A percentile compares a stretch with the other conserved stretches of the same genome.
These are phyloP conservation scores for Eriocheir sinensis DNA, from an alignment of 1,140 invertebrate genomes.

Conservation along the genomic window DNA sequence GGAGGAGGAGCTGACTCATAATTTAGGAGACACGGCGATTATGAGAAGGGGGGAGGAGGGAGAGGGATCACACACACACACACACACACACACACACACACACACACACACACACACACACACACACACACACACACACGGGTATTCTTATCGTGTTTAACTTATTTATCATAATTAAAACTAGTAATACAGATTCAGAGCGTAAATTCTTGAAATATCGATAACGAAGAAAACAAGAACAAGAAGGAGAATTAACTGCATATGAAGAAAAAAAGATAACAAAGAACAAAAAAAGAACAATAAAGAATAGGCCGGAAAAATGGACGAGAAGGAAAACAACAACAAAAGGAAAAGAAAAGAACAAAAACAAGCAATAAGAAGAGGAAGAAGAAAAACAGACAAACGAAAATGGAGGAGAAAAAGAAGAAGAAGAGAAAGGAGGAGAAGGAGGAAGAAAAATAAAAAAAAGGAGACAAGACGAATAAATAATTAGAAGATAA, in stretches of 20 bases:
- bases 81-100: slow-evolving; percentile 49
- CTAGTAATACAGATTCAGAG: too few relatives aligned
- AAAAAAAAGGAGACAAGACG: too few relatives aligned
- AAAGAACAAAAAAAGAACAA: neutral
- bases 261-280: neutral
- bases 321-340: neutral
- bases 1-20: neutral
- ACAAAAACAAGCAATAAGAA: neutral
- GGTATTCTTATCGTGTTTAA: neutral
- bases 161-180: neutral
- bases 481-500: too few relatives aligned
- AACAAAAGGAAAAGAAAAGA: neutral
- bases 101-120: slow-evolving; percentile 47
- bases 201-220: too few relatives aligned
- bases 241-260: neutral
- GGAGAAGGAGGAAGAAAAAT: too few relatives aligned
- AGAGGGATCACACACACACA: neutral
- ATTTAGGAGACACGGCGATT: slow-evolving; percentile 1
- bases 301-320: neutral
- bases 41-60: neutral
- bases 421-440: too few relatives aligned
- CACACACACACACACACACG: slow-evolving; percentile 49
- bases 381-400: neutral
- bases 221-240: neutral
- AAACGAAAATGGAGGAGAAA: too few relatives aligned